Base-by-base conservation (phyloP, 2,888 invertebrate species). In the Cheilosia vernalis region DNA sequence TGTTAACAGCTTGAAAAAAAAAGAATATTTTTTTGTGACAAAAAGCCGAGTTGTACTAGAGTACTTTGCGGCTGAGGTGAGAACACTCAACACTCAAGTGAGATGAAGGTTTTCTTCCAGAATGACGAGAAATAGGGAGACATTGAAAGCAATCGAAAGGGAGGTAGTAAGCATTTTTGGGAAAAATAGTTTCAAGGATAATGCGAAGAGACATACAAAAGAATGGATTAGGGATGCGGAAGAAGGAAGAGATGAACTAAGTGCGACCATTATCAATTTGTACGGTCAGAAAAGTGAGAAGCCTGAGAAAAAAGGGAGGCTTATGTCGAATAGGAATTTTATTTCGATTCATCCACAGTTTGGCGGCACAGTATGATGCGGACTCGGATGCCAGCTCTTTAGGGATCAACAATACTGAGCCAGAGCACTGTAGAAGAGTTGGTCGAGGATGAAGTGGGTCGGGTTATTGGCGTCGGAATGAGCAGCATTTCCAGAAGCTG, bases 1-100 rank as follows among this genome's bases (percentile, higher is more conserved):
- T 61, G 56, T 49, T 72, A 5, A 6, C 17, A 49, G 9, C 49
- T 9, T 30, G 10, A 72, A 72, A 64, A 72, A 72, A 64, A 42
- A 53, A 60, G 30, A 30, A 49, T 33, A 19, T 33, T 70, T 70
- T 70, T 70, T 47, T 33, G 33, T 33, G n/a, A 13, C 15, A 17
- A 19, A 5, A 56, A 70, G 27, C 27, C 49, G 40, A 51, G 49
- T n/a, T 15, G 4, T 40, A 24, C 4, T 3, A 37, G 37, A 37
- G 37, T 13, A 37, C 33, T 69, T 60, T 40, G 73, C n/a, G 60
- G 53, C 63, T 60, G 30, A 74, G 63, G 73, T 74, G 58, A 79
- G 82, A 72, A 78, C 61, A 83, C 78, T 79, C 67, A 2, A n/a
- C n/a, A n/a, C n/a, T n/a, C n/a, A 42, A 74, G 51, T 40, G 67